These are phyloP conservation scores for Varanus komodoensis DNA, from an alignment of 2,113 vertebrate genomes.

Conservation along the genomic window DNA sequence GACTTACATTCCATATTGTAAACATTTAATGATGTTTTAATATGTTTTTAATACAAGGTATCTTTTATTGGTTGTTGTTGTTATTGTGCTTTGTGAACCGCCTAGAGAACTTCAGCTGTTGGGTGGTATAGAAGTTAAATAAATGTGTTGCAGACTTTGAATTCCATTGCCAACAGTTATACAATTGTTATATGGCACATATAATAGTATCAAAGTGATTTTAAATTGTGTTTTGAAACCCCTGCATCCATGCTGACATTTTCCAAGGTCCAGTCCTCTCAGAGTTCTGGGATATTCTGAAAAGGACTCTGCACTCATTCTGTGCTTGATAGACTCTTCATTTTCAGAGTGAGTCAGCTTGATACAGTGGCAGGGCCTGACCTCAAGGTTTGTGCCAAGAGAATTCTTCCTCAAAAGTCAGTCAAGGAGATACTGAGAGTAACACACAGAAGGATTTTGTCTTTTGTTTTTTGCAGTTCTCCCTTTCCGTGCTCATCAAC, in stretches of 20 bases:
- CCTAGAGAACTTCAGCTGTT: no score
- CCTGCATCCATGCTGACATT: neutral
- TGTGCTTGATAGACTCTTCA: slow-evolving; percentile 47
- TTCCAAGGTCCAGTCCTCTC: neutral
- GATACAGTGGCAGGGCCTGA: slow-evolving; percentile 38
- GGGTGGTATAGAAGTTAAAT: no score
- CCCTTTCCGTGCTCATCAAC: slow-evolving; percentile 7
- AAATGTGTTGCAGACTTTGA: no score
- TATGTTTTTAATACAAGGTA: no score
- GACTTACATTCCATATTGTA: no score
- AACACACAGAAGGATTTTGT: slow-evolving; percentile 12
- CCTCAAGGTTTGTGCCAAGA: slow-evolving; percentile 41
- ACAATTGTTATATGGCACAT: neutral
- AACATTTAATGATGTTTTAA: no score
- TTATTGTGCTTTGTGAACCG: no score
- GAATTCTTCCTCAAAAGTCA: slow-evolving; percentile 51
- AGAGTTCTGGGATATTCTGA: slow-evolving; percentile 24
- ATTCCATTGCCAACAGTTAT: neutral
- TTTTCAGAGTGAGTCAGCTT: slow-evolving; percentile 61
- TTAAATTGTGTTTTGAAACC: neutral
- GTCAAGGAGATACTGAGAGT: slow-evolving; percentile 25
- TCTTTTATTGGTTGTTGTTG: no score
- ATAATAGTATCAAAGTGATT: neutral
- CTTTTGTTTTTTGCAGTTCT: neutral
- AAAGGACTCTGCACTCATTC: slow-evolving; percentile 36